Percentiles rank a stretch among this genome's conserved stretches.
Conservation (phyloP, 35 echinoderm and acorn worm species). For the Apostichopus parvimensis region DNA sequence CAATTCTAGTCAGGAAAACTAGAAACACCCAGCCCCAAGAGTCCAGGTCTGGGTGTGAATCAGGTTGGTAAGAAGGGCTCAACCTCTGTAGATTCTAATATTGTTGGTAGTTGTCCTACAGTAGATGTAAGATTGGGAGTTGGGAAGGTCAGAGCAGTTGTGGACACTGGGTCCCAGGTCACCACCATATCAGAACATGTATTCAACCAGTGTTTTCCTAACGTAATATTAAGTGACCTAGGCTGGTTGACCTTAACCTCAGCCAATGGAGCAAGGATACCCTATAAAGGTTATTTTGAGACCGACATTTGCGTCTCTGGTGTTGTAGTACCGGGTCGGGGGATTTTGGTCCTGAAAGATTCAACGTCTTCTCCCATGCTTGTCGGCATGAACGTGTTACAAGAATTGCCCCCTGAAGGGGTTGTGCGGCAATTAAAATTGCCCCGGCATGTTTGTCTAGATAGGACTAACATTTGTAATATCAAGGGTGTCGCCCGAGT, state of each 20-base stretch:
- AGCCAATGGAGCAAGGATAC: slow-evolving; percentile 3
- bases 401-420: background rate
- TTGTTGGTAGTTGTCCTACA: slow-evolving; percentile 19
- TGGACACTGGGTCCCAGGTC: slow-evolving; percentile 52
- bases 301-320: background rate
- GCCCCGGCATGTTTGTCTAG: too few relatives aligned
- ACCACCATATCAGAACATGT: background rate
- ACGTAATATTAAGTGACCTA: background rate
- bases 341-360: background rate
- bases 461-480: background rate
- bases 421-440: background rate
- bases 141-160: background rate
- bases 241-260: background rate
- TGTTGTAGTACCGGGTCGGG: background rate
- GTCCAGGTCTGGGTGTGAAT: background rate
- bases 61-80: too few relatives aligned
- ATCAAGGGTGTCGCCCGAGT: background rate
- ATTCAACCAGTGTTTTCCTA: background rate
- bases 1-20: background rate
- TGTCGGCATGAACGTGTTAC: slow-evolving; percentile 20
- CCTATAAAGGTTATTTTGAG: slow-evolving; percentile 38
- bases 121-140: background rate
- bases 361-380: background rate
- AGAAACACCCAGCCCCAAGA: background rate
- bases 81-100: background rate